These are phyloP conservation scores for Siphamia tubifer DNA, from an alignment of 2,113 vertebrate species.

Conservation along the genomic window DNA sequence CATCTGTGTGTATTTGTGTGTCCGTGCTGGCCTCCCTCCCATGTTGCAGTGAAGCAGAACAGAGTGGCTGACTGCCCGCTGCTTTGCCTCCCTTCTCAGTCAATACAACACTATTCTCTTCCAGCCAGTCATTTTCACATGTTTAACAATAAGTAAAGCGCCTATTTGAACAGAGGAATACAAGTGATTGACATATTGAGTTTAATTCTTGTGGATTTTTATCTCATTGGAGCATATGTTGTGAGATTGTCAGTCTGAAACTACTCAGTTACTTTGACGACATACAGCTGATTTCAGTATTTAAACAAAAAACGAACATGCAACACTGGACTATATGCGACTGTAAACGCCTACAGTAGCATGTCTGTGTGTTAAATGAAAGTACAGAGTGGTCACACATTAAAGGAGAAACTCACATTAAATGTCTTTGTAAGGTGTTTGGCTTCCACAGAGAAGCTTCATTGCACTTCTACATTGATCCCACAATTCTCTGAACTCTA, in stretches of 20 bases:
- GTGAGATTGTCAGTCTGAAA: constrained; percentile 40
- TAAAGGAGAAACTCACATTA: no score
- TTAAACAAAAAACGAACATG: neutral
- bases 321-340: neutral
- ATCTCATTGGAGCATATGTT: constrained; percentile 38
- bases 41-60: constrained; percentile 79
- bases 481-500: no score
- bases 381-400: no score
- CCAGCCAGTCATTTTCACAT: constrained; percentile 71
- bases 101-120: constrained; percentile 73
- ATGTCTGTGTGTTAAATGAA: constrained; percentile 19
- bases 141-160: constrained; percentile 69
- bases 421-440: no score
- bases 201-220: constrained; percentile 43
- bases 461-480: no score
- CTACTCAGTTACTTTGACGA: constrained; percentile 25
- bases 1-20: constrained; percentile 30
- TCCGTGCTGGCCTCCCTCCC: constrained; percentile 73
- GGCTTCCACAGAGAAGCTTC: no score
- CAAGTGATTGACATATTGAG: constrained; percentile 58
- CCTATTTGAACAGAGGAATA: constrained; percentile 51
- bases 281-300: constrained; percentile 22
- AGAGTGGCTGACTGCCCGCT: constrained; percentile 77
- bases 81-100: constrained; percentile 72
- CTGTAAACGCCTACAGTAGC: constrained; percentile 15